Evolutionary conservation across 2,888 invertebrate species (phyloP).

Genomic region (Autographa pulchrina): DNA sequence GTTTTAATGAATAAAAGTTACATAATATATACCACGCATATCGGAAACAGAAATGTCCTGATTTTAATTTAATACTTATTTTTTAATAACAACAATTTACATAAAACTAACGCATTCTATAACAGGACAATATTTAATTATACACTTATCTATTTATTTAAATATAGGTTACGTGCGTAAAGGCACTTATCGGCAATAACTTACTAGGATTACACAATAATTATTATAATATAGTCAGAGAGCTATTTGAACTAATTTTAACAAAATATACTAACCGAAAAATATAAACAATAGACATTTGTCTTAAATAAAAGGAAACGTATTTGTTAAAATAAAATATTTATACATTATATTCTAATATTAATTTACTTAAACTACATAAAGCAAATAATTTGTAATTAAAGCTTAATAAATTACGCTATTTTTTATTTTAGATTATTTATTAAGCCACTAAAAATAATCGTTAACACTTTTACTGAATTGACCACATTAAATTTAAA

Average conservation of each 20-base stretch:
- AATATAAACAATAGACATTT: background rate
- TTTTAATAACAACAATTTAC: no score
- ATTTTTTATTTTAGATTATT: background rate
- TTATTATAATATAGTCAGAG: background rate
- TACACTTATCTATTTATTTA: no score
- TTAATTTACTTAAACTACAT: background rate
- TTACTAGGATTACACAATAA: background rate
- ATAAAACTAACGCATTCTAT: no score
- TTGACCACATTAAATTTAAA: background rate
- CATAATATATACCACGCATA: no score
- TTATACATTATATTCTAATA: background rate
- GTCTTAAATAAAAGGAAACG: background rate
- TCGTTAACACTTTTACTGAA: background rate
- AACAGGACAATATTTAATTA: no score
- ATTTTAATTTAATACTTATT: no score
- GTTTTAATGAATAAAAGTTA: no score
- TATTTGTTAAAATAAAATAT: background rate
- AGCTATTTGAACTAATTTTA: background rate
- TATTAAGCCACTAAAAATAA: background rate
- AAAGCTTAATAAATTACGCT: conserved; percentile 4
- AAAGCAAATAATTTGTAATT: background rate
- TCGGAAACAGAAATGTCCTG: no score
- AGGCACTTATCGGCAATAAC: conserved; percentile 46
- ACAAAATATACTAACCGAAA: background rate
- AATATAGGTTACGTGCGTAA: conserved; percentile 19